Conservation (phyloP, 2,888 invertebrate genomes). For the Anodontia alba region DNA sequence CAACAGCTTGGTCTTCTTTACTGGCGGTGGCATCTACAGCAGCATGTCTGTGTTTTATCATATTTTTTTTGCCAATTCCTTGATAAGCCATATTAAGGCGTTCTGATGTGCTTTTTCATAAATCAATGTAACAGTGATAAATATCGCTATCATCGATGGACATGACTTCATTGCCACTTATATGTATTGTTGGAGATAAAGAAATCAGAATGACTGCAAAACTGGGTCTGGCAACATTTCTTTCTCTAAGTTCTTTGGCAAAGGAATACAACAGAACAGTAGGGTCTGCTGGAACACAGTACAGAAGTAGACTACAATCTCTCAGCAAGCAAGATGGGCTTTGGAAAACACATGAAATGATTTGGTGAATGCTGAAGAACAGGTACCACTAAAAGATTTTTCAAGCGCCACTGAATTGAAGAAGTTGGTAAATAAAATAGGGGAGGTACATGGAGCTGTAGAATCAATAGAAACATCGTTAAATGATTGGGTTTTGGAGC, state of each 20-base stretch:
- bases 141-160: neutral
- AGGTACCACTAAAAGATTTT: neutral
- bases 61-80: neutral
- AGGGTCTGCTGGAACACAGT: no score
- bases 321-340: no score
- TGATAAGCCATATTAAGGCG: neutral
- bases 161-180: neutral
- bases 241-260: no score
- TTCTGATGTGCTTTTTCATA: neutral
- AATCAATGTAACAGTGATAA: neutral
- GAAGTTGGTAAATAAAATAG: neutral
- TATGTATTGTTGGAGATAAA: no score
- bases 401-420: neutral
- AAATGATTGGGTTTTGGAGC: neutral
- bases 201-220: no score
- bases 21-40: neutral
- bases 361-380: no score
- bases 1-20: neutral
- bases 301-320: no score
- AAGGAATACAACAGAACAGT: no score
- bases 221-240: no score
- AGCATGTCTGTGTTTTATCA: neutral
- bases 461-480: neutral
- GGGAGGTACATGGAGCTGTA: neutral
- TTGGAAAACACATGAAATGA: no score